A percentile compares a stretch with the other conserved stretches of the same genome.
Evolutionary conservation across 2,113 vertebrate genomes (phyloP).

Genomic region (Caracal caracal): DNA sequence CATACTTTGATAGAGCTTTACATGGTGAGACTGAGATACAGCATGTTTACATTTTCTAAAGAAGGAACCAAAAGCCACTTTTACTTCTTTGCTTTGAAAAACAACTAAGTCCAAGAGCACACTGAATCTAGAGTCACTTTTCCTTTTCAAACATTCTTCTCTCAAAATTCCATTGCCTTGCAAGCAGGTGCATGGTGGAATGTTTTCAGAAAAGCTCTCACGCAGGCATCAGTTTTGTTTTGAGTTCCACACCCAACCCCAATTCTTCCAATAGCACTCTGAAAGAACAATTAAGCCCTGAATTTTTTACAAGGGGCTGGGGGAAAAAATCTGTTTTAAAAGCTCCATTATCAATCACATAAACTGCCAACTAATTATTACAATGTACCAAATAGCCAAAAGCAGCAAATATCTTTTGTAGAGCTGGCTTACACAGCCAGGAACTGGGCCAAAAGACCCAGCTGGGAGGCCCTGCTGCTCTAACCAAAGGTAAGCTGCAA

Average conservation of each 20-base stretch:
- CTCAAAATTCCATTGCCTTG: not conserved
- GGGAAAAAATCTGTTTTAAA: not conserved
- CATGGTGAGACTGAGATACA: not conserved
- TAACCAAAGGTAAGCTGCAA: not conserved
- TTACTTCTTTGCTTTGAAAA: constrained; percentile 10
- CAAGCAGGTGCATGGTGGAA: not conserved
- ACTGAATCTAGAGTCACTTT: not conserved
- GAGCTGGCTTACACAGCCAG: not conserved
- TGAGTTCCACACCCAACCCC: not conserved
- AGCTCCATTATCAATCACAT: not conserved
- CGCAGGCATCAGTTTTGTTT: not conserved
- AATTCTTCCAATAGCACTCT: not conserved
- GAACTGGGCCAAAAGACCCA: not conserved
- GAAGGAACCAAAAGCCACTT: not conserved
- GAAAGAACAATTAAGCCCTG: not conserved
- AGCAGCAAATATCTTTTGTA: not conserved
- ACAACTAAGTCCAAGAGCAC: not conserved
- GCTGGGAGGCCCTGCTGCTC: not conserved
- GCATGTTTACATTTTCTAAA: not conserved
- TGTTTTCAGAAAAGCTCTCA: not conserved
- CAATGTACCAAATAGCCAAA: not conserved
- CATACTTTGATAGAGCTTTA: not conserved
- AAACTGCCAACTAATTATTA: constrained; percentile 46
- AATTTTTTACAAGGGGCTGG: not conserved
- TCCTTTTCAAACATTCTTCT: not conserved